Percentiles rank a stretch among this genome's conserved stretches.
Evolutionary conservation across 2,797 vertebrate genomes (phyloP).

Genomic region (Mionectes olivaceus): DNA sequence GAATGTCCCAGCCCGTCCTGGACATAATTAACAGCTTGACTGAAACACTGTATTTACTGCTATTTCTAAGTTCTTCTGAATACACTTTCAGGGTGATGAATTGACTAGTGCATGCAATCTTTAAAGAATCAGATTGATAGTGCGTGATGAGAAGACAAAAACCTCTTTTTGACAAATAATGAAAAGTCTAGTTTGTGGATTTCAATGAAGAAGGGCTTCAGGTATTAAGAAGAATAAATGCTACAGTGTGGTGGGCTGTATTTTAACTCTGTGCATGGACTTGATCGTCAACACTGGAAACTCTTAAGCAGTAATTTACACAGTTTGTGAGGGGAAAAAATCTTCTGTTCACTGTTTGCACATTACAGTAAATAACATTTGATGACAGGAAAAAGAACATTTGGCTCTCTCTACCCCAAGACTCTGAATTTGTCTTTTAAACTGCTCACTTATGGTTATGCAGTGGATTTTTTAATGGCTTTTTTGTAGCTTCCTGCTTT

Average conservation of each 20-base stretch:
- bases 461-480: neutral
- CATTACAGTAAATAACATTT: constrained; percentile 54
- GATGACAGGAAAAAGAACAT: constrained; percentile 59
- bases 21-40: constrained; percentile 60
- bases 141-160: constrained; percentile 19
- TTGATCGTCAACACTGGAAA: constrained; percentile 7
- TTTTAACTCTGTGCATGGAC: neutral
- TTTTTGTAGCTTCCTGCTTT: constrained; percentile 11
- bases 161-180: neutral
- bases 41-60: constrained; percentile 24
- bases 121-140: constrained; percentile 18
- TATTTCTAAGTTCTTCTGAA: constrained; percentile 18
- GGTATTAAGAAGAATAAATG: neutral
- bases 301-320: constrained; percentile 24
- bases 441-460: constrained; percentile 17
- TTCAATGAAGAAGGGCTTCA: neutral
- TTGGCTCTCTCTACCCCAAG: constrained; percentile 12
- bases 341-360: constrained; percentile 65
- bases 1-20: constrained; percentile 51
- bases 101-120: neutral
- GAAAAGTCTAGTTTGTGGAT: neutral
- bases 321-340: neutral
- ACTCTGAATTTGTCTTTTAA: constrained; percentile 57
- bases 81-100: neutral
- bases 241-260: neutral